Evolutionary conservation across 2,797 vertebrate genomes (phyloP), one percentile per base, ranked within the genome.

Genomic region (Sardinella longiceps): DNA sequence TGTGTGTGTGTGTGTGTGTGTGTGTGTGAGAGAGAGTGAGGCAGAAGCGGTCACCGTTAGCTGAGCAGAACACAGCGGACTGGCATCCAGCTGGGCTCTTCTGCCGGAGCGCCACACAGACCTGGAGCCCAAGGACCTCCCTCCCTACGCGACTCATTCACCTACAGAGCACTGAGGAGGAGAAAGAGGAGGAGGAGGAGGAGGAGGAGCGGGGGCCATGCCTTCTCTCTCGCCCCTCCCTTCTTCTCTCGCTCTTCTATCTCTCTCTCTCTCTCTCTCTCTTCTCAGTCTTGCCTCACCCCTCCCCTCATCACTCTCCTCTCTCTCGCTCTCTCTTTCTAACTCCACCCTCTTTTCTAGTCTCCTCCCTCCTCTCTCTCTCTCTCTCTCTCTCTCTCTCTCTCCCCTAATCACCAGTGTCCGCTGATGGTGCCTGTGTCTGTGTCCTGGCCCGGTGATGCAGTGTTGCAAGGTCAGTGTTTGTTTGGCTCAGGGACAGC

Each of bases 401-500:
- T 70, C 83, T 81, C 45, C 77, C 74, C 23, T 66, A 39, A 70
- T 85, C 80, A 66, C 25, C 9, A 51, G 48, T 83, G 85, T 82
- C 84, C 39, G 28, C 83, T 80, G 90, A 88, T 86, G 89, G 87
- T 77, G 23, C 33, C 70, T 45, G 83, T 56, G 80, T 37, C 84
- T 88, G 83, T 84, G 25, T 88, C 87, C 91, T 50, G 30, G 0
- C 88, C 84, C 85, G 84, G 86, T 82, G 70, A 82, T 82, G 90
- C 87, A 90, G 87, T 87, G 39, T 88, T 81, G 94, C 95, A 96
- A 96, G 95, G 95, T 95, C 96, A 94, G 83, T 37, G 91, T 89
- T 90, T 92, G 81, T 89, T 82, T 63, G 86, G 87, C 90, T 85
- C 82, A 81, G 39, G 18, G 39, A 20, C 9, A 48, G 39, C 82